These are phyloP conservation scores for Phoenicopterus ruber DNA, from an alignment of 2,113 vertebrate genomes.

Conservation along the genomic window DNA sequence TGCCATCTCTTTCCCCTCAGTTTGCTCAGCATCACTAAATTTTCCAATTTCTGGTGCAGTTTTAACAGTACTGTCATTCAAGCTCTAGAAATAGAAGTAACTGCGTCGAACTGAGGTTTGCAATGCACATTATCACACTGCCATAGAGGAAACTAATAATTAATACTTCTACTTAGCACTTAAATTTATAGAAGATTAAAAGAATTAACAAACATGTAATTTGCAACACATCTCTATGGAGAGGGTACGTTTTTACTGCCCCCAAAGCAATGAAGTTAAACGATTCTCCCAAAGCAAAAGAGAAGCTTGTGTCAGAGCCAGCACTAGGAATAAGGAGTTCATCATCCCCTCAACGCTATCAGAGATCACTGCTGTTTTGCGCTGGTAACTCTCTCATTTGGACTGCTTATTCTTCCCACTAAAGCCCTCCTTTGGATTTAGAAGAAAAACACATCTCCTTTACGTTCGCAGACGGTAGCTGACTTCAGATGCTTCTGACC, in stretches of 20 bases:
- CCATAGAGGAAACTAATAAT: not conserved
- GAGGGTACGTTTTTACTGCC: not conserved
- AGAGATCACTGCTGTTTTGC: not conserved
- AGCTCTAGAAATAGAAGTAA: not conserved
- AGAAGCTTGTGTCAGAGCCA: not conserved
- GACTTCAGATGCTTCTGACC: not conserved
- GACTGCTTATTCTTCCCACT: not conserved
- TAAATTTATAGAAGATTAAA: not conserved
- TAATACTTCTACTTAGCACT: not conserved
- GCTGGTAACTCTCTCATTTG: not conserved
- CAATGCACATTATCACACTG: not conserved
- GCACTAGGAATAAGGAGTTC: not conserved
- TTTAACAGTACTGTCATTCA: not conserved
- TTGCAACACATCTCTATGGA: not conserved
- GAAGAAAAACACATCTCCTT: not conserved
- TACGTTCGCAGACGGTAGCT: fast-evolving
- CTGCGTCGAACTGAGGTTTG: not conserved
- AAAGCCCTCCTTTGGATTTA: not conserved
- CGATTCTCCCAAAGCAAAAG: not conserved
- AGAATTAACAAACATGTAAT: not conserved
- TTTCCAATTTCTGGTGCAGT: not conserved
- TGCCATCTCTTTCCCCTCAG: not conserved
- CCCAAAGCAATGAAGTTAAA: not conserved
- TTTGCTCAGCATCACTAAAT: not conserved
- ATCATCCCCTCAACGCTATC: not conserved